Conservation (phyloP, 2,113 vertebrate genomes). For the Phyllostomus discolor region DNA sequence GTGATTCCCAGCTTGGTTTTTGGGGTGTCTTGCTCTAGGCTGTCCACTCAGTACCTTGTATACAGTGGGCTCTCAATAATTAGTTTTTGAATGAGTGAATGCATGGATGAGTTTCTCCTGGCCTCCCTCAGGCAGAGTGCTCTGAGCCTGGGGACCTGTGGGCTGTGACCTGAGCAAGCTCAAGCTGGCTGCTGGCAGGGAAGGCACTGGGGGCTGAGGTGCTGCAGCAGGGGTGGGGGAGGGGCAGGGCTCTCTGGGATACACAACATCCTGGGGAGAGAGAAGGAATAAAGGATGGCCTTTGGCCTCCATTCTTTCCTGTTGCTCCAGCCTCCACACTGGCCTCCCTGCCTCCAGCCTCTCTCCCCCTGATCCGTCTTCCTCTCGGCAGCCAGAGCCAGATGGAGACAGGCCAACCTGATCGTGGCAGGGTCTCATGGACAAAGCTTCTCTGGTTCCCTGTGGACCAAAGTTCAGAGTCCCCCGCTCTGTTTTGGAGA, state of each 20-base stretch:
- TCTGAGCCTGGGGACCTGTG: background rate
- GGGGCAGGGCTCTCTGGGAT: background rate
- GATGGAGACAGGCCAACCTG: background rate
- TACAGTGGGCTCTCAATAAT: background rate
- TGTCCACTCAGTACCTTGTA: background rate
- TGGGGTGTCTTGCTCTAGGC: background rate
- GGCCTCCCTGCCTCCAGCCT: background rate
- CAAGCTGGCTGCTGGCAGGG: background rate
- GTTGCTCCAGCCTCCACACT: background rate
- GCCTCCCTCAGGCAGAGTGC: background rate
- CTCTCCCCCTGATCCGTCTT: background rate
- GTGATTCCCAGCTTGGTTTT: background rate
- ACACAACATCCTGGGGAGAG: background rate
- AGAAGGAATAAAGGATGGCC: background rate
- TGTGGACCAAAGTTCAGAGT: background rate
- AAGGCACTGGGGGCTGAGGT: background rate
- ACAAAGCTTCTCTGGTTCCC: background rate
- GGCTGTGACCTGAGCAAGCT: background rate
- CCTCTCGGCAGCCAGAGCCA: background rate
- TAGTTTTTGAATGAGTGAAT: background rate
- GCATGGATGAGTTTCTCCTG: background rate
- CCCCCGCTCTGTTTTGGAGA: background rate
- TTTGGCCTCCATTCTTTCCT: background rate
- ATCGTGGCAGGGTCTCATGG: background rate
- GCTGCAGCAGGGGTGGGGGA: no score